phyloP scores from a whole-genome alignment of 2,888 invertebrate genomes.

The Seira musarum region DNA sequence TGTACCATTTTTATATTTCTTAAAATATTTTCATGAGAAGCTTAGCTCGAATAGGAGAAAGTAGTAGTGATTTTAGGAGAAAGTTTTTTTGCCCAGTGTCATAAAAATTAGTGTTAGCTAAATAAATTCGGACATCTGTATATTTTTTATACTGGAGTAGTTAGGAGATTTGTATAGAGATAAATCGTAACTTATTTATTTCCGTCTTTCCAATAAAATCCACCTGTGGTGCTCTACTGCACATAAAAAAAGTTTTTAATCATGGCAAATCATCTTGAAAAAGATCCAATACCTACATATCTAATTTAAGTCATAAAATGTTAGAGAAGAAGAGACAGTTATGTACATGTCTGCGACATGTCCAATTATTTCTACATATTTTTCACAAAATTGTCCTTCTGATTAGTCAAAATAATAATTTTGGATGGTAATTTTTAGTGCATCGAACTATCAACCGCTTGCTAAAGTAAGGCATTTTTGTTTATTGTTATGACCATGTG shows the following conservation, averaged over 20 bases:
- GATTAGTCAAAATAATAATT: constrained; percentile 2
- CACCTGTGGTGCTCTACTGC: constrained; percentile 53
- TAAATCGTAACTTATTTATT: no score
- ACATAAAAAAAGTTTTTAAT: constrained; percentile 33
- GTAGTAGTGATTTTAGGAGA: no score
- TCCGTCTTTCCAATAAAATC: constrained; percentile 36
- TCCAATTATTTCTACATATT: not conserved
- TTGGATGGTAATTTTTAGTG: not conserved
- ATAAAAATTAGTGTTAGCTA: no score
- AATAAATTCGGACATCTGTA: no score
- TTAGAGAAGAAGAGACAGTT: not conserved
- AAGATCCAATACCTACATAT: not conserved
- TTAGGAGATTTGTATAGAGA: no score
- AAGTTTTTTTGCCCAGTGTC: no score
- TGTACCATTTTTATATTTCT: no score
- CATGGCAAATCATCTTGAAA: constrained; percentile 34
- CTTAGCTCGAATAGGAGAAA: no score
- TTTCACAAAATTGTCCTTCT: constrained; percentile 9
- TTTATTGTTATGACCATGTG: no score
- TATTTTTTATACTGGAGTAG: no score
- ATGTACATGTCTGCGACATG: not conserved
- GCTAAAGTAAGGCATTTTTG: no score
- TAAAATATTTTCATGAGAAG: no score
- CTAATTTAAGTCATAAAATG: constrained; percentile 10
- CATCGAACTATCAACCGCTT: constrained; percentile 27